A percentile compares a stretch with the other conserved stretches of the same genome.
phyloP scores from a whole-genome alignment of 2,888 invertebrate genomes.

The Harpalus rubripes region DNA sequence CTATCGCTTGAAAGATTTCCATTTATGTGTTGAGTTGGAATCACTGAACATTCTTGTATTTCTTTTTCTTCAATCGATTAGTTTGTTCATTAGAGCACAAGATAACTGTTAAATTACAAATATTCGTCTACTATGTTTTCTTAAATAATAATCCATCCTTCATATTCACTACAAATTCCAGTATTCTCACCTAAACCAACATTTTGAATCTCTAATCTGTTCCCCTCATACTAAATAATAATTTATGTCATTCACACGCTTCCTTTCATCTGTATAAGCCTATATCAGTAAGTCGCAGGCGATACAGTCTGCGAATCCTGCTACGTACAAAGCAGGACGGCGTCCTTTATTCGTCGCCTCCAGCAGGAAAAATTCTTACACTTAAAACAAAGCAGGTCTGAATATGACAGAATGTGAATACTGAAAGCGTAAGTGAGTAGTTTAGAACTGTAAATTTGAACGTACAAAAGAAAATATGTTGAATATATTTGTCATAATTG shows the following conservation, averaged over 20 bases:
- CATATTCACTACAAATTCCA: background rate
- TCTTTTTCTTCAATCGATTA: no score
- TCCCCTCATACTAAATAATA: slow-evolving; percentile 20
- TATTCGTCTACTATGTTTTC: background rate
- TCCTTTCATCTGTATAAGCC: slow-evolving; percentile 5
- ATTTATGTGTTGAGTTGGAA: no score
- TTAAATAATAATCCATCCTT: background rate
- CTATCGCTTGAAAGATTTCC: no score
- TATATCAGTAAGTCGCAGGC: background rate
- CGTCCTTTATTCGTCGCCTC: slow-evolving; percentile 16
- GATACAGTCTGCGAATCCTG: background rate
- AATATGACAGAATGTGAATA: background rate
- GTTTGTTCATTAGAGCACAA: no score
- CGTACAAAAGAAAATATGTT: background rate
- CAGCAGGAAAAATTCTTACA: slow-evolving; percentile 25
- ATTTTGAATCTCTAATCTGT: background rate
- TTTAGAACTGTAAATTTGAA: background rate
- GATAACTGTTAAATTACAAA: no score
- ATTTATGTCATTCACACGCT: slow-evolving; percentile 19
- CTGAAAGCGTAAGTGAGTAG: background rate
- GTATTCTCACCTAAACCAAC: background rate
- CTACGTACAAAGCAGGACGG: slow-evolving; percentile 19
- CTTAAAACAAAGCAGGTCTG: slow-evolving; percentile 14
- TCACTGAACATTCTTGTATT: no score
- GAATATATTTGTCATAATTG: background rate